A percentile compares a stretch with the other conserved stretches of the same genome.
Evolutionary conservation across 2,888 invertebrate species (phyloP).

Genomic region (Frankliniella intonsa): DNA sequence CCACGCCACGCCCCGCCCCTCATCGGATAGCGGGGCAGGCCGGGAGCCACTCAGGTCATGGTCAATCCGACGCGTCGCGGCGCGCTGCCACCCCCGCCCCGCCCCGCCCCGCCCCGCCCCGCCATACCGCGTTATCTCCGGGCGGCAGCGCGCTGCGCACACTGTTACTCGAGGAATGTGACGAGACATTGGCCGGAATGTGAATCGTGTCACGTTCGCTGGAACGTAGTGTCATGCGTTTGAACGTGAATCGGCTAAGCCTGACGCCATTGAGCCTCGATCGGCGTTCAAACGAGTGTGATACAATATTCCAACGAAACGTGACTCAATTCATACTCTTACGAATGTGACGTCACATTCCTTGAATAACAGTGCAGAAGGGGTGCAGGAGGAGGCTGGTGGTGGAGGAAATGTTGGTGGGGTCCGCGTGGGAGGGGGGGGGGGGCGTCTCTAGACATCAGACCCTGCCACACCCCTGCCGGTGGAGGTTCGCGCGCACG

Average conservation of each 20-base stretch:
- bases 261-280: too few species aligned
- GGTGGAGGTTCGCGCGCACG: too few species aligned
- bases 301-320: too few species aligned
- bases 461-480: too few species aligned
- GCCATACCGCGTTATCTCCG: not conserved
- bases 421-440: not conserved
- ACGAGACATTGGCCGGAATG: not conserved
- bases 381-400: not conserved
- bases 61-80: not conserved
- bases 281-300: too few species aligned
- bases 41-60: not conserved
- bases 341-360: too few species aligned
- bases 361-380: too few species aligned
- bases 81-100: not conserved
- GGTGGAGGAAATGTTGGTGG: not conserved
- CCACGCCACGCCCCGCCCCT: too few species aligned
- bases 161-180: not conserved
- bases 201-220: not conserved
- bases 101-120: not conserved
- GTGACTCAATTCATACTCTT: too few species aligned
- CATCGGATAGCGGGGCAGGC: too few species aligned
- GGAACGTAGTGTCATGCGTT: too few species aligned
- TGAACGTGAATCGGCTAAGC: too few species aligned
- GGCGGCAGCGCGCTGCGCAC: not conserved
- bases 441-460: not conserved